phyloP scores from a whole-genome alignment of 1,140 invertebrate genomes.

The Galendromus occidentalis region DNA sequence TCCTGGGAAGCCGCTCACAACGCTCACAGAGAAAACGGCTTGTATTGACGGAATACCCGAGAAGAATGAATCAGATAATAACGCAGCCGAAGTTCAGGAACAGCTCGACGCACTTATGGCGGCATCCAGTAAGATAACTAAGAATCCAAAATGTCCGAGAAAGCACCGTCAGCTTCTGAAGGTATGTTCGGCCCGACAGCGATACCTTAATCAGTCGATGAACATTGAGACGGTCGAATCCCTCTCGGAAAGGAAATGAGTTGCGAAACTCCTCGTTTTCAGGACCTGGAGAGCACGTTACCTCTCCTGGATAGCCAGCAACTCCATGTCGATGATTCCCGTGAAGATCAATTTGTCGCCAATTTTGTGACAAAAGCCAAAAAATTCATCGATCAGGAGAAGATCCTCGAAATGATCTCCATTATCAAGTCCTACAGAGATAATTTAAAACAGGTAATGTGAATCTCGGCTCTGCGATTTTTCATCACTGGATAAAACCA shows the following conservation, averaged over 20 bases:
- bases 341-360: background rate
- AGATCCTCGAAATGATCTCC: background rate
- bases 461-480: too few relatives aligned
- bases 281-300: background rate
- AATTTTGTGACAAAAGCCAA: conserved; percentile 3
- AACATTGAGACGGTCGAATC: background rate
- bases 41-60: background rate
- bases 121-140: background rate
- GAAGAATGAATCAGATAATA: background rate
- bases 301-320: background rate
- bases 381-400: conserved; percentile 2
- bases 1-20: background rate
- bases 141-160: background rate
- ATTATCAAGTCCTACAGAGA: background rate
- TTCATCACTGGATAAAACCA: too few relatives aligned
- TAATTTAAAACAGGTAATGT: background rate
- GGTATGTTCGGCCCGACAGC: background rate
- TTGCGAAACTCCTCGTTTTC: background rate
- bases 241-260: background rate
- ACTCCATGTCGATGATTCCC: background rate
- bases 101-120: conserved; percentile 4
- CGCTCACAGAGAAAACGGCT: background rate
- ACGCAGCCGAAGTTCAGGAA: background rate
- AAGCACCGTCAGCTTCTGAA: background rate
- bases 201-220: background rate